Evolutionary conservation across 1,140 invertebrate species (phyloP), one percentile per base, ranked within the genome.

Genomic region (Zaprionus vittiger): DNA sequence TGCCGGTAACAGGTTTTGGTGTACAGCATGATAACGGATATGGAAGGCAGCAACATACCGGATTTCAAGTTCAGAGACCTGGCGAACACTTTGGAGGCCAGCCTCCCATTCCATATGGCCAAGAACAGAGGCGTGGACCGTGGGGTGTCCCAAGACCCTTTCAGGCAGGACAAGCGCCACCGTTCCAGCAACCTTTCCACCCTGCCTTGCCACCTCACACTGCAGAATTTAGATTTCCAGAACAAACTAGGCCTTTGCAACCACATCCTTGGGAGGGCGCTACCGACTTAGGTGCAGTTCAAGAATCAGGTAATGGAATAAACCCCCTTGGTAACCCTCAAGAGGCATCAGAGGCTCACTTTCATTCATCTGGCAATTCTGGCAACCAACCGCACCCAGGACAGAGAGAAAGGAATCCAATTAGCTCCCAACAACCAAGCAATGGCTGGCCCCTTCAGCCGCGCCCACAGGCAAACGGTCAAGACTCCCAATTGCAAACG

Each of bases 381-480:
- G 59, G 34, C 17, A 9, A 11, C 2, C 59, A 63, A 5, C 54
- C 63, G 5, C 28, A 24, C 0, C 64, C 49, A 17, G 44, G 54
- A 47, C 22, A 41, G 12, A 12, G 2, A 4, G 11, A 9, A 14
- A 41, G 5, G n/a, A 22, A 49, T 47, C 38, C 22, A 41, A 20
- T 0, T 24, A 49, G 54, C 4, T 47, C 71, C 14, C 65, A 52
- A 15, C 61, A 63, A 24, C 37, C 57, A 1, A 49, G 34, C 15
- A 34, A 22, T 37, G 47, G 34, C 11, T 14, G 12, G 20, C 9
- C 77, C 7, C 17, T 83, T 2, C 81, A 80, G 17, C 80, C 80
- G 14, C 80, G 64, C 9, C 80, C 80, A 1, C 61, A 62, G 20
- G 49, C 55, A 2, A 20, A 24, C 4, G 59, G 41, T 15, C 70